Evolutionary conservation across 2,888 invertebrate genomes (phyloP), one percentile per base, ranked within the genome.

Genomic region (Pollenia labialis): DNA sequence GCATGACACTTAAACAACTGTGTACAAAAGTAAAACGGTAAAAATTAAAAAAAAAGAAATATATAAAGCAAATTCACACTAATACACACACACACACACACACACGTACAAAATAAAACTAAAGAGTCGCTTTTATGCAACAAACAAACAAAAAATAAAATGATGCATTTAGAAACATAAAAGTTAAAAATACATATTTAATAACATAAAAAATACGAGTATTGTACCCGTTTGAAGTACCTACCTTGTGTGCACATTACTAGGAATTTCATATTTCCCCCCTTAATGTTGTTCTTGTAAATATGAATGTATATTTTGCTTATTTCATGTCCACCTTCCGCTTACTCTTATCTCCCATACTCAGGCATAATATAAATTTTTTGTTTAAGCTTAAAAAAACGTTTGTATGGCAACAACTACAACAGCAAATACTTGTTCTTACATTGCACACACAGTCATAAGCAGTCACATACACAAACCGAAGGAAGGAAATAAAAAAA

Each of bases 1-100:
- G 72, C 68, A 52, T 72, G 83, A 54, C 68, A 79, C 79, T 83
- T 83, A 72, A 77, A 62, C 60, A 69, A 80, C 60, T 79, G 68
- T 84, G 74, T 84, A 84, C 74, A 79, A 79, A 79, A 84, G 79
- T 74, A 79, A 80, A 79, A 83, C 42, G 58, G 14, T 58, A 58
- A 32, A 82, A 75, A 75, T 18, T 52, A 4, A 10, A 58, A 72
- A 81, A 14, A 58, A 54, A 42, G 23, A 50, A 48, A 56, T 16
- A 16, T 50, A 18, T 44, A 58, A 54, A 68, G 40, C 60, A 8
- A 74, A 74, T 46, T 4, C 54, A 44, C 42, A 60, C 50, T 56
- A 42, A 52, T 46, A 18, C 58, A 68, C 32, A 60, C 11, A 48
- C 52, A 40, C 14, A 52, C 32, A 18, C 58, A 68, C 32, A 60